Evolutionary conservation across 2,888 invertebrate species (phyloP).

Genomic region (Seira ritae): DNA sequence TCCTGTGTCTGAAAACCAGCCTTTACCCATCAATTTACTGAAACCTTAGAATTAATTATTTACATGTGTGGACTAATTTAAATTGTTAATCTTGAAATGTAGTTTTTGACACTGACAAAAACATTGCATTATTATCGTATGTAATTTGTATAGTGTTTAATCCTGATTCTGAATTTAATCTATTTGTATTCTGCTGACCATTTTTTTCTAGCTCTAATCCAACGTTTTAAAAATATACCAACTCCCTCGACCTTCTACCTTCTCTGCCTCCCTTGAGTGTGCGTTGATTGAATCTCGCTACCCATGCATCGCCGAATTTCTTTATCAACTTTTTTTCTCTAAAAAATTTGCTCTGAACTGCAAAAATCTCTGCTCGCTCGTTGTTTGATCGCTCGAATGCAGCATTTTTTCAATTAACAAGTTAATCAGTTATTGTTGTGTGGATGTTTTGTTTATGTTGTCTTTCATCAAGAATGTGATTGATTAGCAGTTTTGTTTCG

Average conservation of each 20-base stretch:
- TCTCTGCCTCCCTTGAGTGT: slow-evolving; percentile 55
- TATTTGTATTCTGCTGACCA: slow-evolving; percentile 58
- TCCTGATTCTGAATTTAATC: slow-evolving; percentile 46
- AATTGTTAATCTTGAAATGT: no score
- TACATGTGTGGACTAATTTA: no score
- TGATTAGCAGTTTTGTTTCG: no score
- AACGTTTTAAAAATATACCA: slow-evolving; percentile 58
- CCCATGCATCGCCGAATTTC: slow-evolving; percentile 38
- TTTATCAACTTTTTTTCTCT: slow-evolving; percentile 49
- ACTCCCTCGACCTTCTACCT: slow-evolving; percentile 55
- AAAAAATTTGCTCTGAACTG: neutral
- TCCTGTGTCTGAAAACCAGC: no score
- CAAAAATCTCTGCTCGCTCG: neutral
- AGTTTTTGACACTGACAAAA: no score
- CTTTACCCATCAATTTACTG: no score
- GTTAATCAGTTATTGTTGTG: no score
- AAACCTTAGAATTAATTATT: no score
- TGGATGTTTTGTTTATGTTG: neutral
- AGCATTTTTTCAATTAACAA: neutral
- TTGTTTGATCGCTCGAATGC: neutral
- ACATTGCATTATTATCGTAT: no score
- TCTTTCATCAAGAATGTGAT: neutral
- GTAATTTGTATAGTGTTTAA: no score
- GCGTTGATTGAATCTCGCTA: slow-evolving; percentile 52
- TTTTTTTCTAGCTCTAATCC: slow-evolving; percentile 66